These are phyloP conservation scores for Drosophila sproati DNA, from an alignment of 1,140 invertebrate species.

Conservation along the genomic window DNA sequence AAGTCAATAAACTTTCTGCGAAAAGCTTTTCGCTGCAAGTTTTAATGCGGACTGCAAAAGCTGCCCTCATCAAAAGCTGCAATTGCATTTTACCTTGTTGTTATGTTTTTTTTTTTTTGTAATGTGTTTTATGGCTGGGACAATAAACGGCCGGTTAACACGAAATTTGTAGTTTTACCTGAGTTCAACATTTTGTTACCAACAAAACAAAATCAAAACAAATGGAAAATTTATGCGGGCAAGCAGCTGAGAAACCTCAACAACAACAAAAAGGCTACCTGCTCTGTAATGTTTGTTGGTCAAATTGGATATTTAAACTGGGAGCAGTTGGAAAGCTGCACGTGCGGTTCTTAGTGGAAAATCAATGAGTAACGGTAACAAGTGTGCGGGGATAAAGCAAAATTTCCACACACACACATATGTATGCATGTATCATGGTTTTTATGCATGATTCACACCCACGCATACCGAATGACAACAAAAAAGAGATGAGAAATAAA, in stretches of 20 bases:
- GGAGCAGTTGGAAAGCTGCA: conserved; percentile 59
- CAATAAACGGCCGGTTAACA: conserved; percentile 50
- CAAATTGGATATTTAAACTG: conserved; percentile 56
- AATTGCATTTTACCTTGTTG: conserved; percentile 10
- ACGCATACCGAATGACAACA: conserved; percentile 4
- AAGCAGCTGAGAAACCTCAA: conserved; percentile 32
- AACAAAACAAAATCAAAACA: conserved; percentile 44
- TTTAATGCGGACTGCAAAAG: conserved; percentile 52
- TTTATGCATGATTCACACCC: conserved; percentile 38
- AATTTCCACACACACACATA: conserved; percentile 43
- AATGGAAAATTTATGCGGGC: conserved; percentile 60
- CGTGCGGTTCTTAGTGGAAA: conserved; percentile 46
- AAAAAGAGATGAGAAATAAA: neutral
- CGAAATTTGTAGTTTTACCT: conserved; percentile 31
- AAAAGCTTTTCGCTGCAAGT: conserved; percentile 56
- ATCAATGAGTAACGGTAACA: conserved; percentile 66
- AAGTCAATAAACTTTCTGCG: conserved; percentile 43
- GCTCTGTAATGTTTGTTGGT: conserved; percentile 7
- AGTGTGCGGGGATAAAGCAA: conserved; percentile 42
- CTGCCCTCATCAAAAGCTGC: conserved; percentile 62
- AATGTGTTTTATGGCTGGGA: conserved; percentile 37
- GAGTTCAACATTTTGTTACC: conserved; percentile 25
- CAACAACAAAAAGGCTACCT: conserved; percentile 19
- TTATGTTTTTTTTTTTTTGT: conserved; percentile 10
- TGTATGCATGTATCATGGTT: conserved; percentile 20